Evolutionary conservation across 2,888 invertebrate species (phyloP), one percentile per base, ranked within the genome.

Genomic region (Spicauda simplicius): DNA sequence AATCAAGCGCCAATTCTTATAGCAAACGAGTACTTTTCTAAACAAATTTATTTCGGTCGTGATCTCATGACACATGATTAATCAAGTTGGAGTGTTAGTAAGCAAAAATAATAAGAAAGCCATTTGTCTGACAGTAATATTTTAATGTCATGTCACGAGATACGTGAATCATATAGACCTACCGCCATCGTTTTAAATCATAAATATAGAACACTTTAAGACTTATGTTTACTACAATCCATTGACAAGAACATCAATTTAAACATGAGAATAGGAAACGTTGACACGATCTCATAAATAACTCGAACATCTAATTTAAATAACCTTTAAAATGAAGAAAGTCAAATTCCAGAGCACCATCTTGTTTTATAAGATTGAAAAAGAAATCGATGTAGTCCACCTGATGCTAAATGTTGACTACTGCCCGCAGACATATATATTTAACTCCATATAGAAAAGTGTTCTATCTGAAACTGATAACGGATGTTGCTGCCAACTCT

Each of bases 211-310:
- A 58, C 37, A 25, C 20, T 50, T 18, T 50, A 14, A 25, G 20
- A 57, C 20, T 52, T 25, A 37, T 57, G 48, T 63, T 55, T n/a
- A 37, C 37, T 50, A 19, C 37, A n/a, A 58, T 25, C 18, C 10
- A 18, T 33, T 45, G 53, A 59, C 59, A 65, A 54, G 16, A 18
- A 19, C 25, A 59, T 65, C 54, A 45, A 59, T 65, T 33, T 54
- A 41, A 54, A 59, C 37, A 25, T 5, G 52, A 37, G 52, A 58
- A 52, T 37, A 58, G 64, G 57, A 64, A 64, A 58, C 41, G 16
- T 41, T 6, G 65, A 54, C 59, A 52, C 45, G 18, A 37, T 41
- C n/a, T 65, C 65, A 65, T 65, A 45, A 65, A 65, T 59, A 54
- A 65, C 30, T 48, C 45, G n/a, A 18, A 65, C 59, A 53, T 45